phyloP scores from a whole-genome alignment of 2,888 invertebrate species.

The Tinea trinotella region DNA sequence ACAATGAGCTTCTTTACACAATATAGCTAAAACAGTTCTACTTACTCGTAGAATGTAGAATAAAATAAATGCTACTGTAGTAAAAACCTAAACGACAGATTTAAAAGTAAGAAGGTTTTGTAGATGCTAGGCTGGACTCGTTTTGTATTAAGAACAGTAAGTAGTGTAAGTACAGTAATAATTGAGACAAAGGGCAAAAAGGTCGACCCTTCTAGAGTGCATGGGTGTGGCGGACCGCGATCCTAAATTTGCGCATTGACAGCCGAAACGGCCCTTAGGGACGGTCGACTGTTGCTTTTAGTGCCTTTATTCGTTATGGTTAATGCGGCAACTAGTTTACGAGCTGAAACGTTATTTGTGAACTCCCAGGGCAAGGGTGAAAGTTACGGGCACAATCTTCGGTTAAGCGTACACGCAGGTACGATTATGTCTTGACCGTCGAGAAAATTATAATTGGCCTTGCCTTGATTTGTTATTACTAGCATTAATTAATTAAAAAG shows the following conservation, averaged over 20 bases:
- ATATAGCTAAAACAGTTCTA: not conserved
- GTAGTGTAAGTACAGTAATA: constrained; percentile 34
- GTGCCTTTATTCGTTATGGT: constrained; percentile 71
- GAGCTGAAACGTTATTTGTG: constrained; percentile 54
- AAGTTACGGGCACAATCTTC: constrained; percentile 23
- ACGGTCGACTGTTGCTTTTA: constrained; percentile 62
- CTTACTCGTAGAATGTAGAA: too few species aligned
- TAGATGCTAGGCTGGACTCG: constrained; percentile 14
- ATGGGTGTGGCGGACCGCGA: constrained; percentile 59
- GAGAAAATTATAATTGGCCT: constrained; percentile 11
- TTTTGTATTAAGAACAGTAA: not conserved
- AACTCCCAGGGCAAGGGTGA: constrained; percentile 34
- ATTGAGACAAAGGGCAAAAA: constrained; percentile 65
- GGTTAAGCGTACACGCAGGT: constrained; percentile 25
- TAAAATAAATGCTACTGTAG: not conserved
- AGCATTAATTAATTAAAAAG: constrained; percentile 1
- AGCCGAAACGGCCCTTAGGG: constrained; percentile 69
- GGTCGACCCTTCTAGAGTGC: constrained; percentile 66
- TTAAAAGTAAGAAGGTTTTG: not conserved
- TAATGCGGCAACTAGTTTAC: constrained; percentile 68
- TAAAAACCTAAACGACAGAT: not conserved
- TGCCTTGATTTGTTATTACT: constrained; percentile 19
- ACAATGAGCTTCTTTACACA: constrained; percentile 10
- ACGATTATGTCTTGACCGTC: constrained; percentile 22
- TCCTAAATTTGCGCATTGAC: constrained; percentile 70